Conservation (phyloP, 2,888 invertebrate genomes). For the Pasiphila rectangulata region DNA sequence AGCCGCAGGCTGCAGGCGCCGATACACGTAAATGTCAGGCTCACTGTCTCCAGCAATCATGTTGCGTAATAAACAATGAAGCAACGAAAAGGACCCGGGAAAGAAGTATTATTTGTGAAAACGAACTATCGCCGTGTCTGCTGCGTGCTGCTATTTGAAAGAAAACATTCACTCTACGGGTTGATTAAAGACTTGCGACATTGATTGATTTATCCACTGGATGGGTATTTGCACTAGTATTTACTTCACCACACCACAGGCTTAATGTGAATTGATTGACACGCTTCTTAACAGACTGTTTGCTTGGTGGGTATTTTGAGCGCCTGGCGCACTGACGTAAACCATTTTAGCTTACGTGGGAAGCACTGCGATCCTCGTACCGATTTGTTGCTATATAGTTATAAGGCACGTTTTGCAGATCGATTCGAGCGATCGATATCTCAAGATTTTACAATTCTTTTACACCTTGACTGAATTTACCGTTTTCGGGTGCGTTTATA, state of each 20-base stretch:
- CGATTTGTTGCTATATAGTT: constrained; percentile 47
- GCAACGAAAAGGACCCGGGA: constrained; percentile 34
- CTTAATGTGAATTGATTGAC: constrained; percentile 70
- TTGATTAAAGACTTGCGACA: constrained; percentile 25
- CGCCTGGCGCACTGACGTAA: constrained; percentile 71
- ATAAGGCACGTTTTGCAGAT: constrained; percentile 46
- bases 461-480: no score
- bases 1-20: constrained; percentile 54
- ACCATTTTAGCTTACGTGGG: constrained; percentile 64
- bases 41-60: constrained; percentile 51
- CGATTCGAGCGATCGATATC: no score
- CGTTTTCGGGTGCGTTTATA: no score
- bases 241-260: constrained; percentile 46
- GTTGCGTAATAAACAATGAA: constrained; percentile 49
- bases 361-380: constrained; percentile 56
- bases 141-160: constrained; percentile 10
- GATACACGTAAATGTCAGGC: constrained; percentile 61
- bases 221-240: constrained; percentile 39
- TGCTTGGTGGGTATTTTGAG: constrained; percentile 66
- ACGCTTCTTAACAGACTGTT: constrained; percentile 63
- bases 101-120: constrained; percentile 27
- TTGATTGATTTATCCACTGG: constrained; percentile 40
- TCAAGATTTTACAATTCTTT: constrained; percentile 40
- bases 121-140: background rate
- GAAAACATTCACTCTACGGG: constrained; percentile 19